Evolutionary conservation across 2,797 vertebrate genomes (phyloP).

Genomic region (Sylvilagus floridanus): DNA sequence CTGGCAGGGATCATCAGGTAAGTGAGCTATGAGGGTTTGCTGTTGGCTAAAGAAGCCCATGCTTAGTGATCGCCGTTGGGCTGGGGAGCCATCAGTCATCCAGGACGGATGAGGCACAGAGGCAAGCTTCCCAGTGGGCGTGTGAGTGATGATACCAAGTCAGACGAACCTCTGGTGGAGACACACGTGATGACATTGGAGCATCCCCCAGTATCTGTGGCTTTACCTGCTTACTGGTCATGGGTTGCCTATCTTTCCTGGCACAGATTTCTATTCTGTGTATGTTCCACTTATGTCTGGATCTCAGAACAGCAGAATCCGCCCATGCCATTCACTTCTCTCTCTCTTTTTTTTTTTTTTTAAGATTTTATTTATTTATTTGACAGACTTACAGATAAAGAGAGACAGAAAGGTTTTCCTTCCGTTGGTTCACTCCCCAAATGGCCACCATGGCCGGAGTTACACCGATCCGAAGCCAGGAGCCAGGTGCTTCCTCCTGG

Average conservation of each 20-base stretch:
- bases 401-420: too few relatives aligned
- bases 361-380: too few relatives aligned
- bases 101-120: background rate
- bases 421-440: too few relatives aligned
- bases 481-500: too few relatives aligned
- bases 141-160: conserved; percentile 10
- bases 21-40: background rate
- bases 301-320: conserved; percentile 18
- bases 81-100: background rate
- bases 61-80: accelerated
- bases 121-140: background rate
- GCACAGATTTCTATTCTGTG: background rate
- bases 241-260: background rate
- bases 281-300: background rate
- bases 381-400: too few relatives aligned
- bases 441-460: too few relatives aligned
- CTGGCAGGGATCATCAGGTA: background rate
- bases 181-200: background rate
- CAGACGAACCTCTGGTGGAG: background rate
- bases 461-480: too few relatives aligned
- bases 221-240: background rate
- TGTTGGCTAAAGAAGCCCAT: background rate
- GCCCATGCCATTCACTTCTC: background rate
- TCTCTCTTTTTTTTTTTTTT: too few relatives aligned
- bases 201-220: background rate